Percentiles rank a stretch among this genome's conserved stretches.
These are phyloP conservation scores for Hyaena hyaena DNA, from an alignment of 2,113 vertebrate genomes.

Conservation along the genomic window DNA sequence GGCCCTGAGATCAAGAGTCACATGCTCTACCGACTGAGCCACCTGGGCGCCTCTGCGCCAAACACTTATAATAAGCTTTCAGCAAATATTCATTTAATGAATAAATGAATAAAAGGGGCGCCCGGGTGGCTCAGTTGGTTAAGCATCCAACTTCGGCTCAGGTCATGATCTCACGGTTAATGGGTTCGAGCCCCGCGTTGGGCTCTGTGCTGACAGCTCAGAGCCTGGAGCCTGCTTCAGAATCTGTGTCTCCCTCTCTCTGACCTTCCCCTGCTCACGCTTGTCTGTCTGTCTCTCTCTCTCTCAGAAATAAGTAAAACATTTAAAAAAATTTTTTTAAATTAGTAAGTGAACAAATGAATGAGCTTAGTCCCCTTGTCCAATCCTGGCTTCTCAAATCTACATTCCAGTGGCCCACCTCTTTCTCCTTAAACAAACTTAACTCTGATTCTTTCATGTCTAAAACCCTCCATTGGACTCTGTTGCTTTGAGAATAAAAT, in stretches of 20 bases:
- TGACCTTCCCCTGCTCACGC: too few relatives aligned
- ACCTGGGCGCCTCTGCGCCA: not conserved
- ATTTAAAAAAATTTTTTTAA: not conserved
- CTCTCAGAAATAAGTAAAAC: too few relatives aligned
- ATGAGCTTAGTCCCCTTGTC: not conserved
- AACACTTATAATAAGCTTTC: not conserved
- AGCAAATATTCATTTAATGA: not conserved
- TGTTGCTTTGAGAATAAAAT: constrained; percentile 38
- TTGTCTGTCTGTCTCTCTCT: too few relatives aligned
- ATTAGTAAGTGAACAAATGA: not conserved
- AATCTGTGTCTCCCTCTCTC: too few relatives aligned
- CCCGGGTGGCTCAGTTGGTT: too few relatives aligned
- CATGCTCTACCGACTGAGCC: not conserved
- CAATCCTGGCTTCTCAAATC: not conserved
- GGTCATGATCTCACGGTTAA: too few relatives aligned
- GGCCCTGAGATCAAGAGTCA: not conserved
- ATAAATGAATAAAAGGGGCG: not conserved
- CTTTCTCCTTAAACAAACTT: constrained; percentile 16
- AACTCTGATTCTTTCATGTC: not conserved
- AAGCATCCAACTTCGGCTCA: too few relatives aligned
- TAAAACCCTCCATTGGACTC: not conserved
- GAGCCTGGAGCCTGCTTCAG: too few relatives aligned
- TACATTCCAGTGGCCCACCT: not conserved
- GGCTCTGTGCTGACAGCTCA: too few relatives aligned
- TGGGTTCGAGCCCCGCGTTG: too few relatives aligned